A percentile compares a stretch with the other conserved stretches of the same genome.
Conservation (phyloP, 2,888 invertebrate species). For the Ctenicera cuprea region DNA sequence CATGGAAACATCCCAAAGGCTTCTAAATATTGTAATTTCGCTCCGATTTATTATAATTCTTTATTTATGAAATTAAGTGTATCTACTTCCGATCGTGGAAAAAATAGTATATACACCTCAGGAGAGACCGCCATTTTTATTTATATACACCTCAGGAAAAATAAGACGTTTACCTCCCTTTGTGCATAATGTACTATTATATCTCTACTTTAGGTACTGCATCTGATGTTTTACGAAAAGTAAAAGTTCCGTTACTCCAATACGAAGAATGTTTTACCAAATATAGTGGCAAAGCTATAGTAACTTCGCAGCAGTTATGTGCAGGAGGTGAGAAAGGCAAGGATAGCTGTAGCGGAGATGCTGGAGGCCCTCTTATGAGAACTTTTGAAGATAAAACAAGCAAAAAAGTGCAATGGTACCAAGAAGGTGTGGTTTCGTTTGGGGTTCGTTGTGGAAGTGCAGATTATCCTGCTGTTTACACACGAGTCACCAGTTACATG, state of each 20-base stretch:
- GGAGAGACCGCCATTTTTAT: too few relatives aligned
- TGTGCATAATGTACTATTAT: too few relatives aligned
- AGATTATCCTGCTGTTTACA: slow-evolving; percentile 85
- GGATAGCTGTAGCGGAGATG: slow-evolving; percentile 76
- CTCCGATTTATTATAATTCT: too few relatives aligned
- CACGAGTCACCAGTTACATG: slow-evolving; percentile 69
- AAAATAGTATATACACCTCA: too few relatives aligned
- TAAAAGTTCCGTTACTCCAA: slow-evolving; percentile 76
- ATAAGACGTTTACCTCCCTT: too few relatives aligned
- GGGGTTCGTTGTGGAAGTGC: slow-evolving; percentile 86
- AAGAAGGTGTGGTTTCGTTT: slow-evolving; percentile 87
- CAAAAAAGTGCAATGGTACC: slow-evolving; percentile 42
- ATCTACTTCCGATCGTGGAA: too few relatives aligned
- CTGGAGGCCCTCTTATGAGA: slow-evolving; percentile 81
- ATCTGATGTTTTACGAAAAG: slow-evolving; percentile 76
- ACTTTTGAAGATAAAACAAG: slow-evolving; percentile 65
- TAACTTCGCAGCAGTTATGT: slow-evolving; percentile 78
- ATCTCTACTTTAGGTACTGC: slow-evolving; percentile 17
- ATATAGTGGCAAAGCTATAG: too few relatives aligned
- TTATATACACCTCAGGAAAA: too few relatives aligned
- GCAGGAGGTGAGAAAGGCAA: slow-evolving; percentile 81
- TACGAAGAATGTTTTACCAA: slow-evolving; percentile 74
- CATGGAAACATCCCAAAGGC: too few relatives aligned
- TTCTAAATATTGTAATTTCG: too few relatives aligned
- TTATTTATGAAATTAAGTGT: too few relatives aligned